Evolutionary conservation across 2,797 vertebrate species (phyloP), one percentile per base, ranked within the genome.

Genomic region (Stomatorhinus walkeri): DNA sequence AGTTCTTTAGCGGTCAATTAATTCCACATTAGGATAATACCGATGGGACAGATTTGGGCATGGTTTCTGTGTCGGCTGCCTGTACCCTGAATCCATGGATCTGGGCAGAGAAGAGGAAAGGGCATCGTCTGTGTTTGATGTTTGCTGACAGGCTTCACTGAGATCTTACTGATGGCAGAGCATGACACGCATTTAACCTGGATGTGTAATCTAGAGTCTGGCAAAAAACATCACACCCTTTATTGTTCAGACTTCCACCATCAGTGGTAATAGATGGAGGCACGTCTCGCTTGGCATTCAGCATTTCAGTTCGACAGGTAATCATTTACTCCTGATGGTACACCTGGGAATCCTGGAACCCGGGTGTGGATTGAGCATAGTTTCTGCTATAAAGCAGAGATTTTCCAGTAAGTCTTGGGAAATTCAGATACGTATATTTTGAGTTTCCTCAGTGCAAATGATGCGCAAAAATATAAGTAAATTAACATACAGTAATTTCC

Each of bases 1-100:
- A 36, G 51, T 87, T 56, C 52, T 87, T 56, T 87, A 87, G 85
- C 7, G 51, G 32, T 56, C 85, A 40, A 40, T 87, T 56, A 87
- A 56, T 43, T 56, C 51, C 49, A 32, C 28, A 86, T 52, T 86
- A 54, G 24, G 49, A 86, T 85, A 51, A 51, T 85, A 24, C 81
- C 49, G 1, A 22, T 4, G 81, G 48, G 48, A 36, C 51, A 24
- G 28, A 86, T 14, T 52, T 32, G 5, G 51, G 36, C 51, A 24
- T 2, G 14, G 51, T 54, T 40, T 52, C 85, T 56, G 22, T 6
- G 85, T 86, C 24, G 12, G 49, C 85, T 19, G 32, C 32, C 14
- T 36, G 51, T 32, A 19, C 59, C 32, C 14, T 56, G 52, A 59
- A 43, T 16, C 51, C 28, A 22, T 6, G 84, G 51, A 85, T 52